Evolutionary conservation across 2,797 vertebrate genomes (phyloP), one percentile per base, ranked within the genome.

Genomic region (Thripadectes ignobilis): DNA sequence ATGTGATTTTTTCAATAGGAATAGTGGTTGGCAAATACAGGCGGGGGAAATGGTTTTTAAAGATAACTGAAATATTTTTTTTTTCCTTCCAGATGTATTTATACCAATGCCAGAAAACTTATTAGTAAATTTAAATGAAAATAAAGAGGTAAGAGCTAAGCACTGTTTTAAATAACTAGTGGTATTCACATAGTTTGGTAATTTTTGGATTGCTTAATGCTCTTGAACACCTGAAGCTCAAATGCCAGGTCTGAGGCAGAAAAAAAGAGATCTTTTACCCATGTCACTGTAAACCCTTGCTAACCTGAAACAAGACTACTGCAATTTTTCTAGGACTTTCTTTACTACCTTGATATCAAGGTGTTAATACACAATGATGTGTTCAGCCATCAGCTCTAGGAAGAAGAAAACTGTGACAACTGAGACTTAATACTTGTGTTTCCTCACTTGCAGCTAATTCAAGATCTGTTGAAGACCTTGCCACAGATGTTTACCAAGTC

Each of bases 51-150:
- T 54, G 32, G 72, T 71, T 92, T 71, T 73, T 34, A 71, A 79
- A 86, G 69, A 5, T 61, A 92, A 74, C 27, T 48, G 19, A 30
- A 84, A 20, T 24, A 5, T 17, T 34, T 77, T 93, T 93, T 96
- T 98, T 81, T 93, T 87, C 23, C 45, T 97, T 98, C 88, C 98
- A 99, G 99, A 99, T 98, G 98, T 99, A 92, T 99, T 99, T 98
- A 98, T 99, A 98, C 99, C 99, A 93, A 99, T 99, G 98, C 99
- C 99, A 97, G 99, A 99, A 97, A 99, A 99, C 98, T 98, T 99
- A 97, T 12, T 99, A 97, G 99, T 99, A 92, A 99, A 99, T 97
- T 98, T 99, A 98, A 99, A 98, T 95, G 99, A 99, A 98, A 98
- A 98, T 98, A 99, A 99, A 98, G 99, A 99, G 99, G 99, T 99